These are phyloP conservation scores for Charina bottae DNA, from an alignment of 2,113 vertebrate species.

Conservation along the genomic window DNA sequence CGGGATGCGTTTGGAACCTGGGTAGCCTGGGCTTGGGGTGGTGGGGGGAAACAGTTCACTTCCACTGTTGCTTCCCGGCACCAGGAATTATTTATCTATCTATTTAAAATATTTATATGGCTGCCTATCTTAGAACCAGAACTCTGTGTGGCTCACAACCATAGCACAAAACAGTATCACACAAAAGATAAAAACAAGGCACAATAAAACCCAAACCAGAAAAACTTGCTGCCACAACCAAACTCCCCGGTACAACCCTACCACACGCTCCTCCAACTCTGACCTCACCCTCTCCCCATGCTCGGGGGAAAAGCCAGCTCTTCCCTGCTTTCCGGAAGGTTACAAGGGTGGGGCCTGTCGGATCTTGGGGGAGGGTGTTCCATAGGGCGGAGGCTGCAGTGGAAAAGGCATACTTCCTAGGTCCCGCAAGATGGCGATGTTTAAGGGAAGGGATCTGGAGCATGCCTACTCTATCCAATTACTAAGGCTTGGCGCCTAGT, in stretches of 20 bases:
- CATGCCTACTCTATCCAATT: not conserved
- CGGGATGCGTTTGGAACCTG: not conserved
- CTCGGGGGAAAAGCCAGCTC: not conserved
- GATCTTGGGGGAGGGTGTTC: not conserved
- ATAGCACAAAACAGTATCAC: not conserved
- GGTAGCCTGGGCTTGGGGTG: not conserved
- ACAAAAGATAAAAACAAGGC: not conserved
- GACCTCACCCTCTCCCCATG: not conserved
- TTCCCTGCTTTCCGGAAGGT: not conserved
- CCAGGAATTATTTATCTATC: not conserved
- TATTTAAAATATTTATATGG: not conserved
- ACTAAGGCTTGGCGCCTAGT: not conserved
- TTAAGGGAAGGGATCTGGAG: not conserved
- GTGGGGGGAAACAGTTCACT: not conserved
- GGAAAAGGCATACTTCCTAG: not conserved
- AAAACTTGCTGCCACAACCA: not conserved
- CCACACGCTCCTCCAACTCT: no score
- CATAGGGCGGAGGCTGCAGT: not conserved
- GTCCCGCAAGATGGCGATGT: not conserved
- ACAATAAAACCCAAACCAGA: not conserved
- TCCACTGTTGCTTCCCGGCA: not conserved
- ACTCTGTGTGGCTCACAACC: not conserved
- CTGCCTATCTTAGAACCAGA: not conserved
- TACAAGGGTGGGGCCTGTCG: not conserved
- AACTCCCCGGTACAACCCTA: not conserved